These are phyloP conservation scores for Macrophya annulata DNA, from an alignment of 2,888 invertebrate genomes.

Conservation along the genomic window DNA sequence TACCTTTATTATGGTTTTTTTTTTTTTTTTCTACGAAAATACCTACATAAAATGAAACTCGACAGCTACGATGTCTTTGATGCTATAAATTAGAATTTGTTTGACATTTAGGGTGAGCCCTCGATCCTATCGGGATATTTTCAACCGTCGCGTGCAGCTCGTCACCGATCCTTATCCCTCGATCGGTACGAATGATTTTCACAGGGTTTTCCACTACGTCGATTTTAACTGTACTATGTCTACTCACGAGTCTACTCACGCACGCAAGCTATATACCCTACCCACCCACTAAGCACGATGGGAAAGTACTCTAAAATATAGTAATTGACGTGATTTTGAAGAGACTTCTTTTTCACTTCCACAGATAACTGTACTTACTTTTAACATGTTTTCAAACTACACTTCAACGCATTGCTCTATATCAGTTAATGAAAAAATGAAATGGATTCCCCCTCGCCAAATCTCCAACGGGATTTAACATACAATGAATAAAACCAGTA, in stretches of 20 bases:
- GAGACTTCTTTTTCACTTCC: neutral
- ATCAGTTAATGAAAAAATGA: no score
- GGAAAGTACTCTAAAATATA: neutral
- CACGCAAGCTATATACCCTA: neutral
- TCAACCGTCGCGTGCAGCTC: slow-evolving; percentile 22
- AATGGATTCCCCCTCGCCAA: no score
- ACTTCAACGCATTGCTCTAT: neutral
- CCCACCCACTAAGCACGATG: neutral
- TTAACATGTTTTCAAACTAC: neutral
- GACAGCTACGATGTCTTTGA: slow-evolving; percentile 22
- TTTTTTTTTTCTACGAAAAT: neutral
- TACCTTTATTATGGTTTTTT: neutral
- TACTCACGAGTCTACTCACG: neutral
- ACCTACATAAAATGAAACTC: neutral
- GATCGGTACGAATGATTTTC: slow-evolving; percentile 21
- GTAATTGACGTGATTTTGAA: neutral
- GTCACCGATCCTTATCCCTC: slow-evolving; percentile 28
- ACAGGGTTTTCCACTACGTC: slow-evolving; percentile 4
- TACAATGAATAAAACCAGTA: neutral
- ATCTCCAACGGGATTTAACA: neutral
- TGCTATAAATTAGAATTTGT: slow-evolving; percentile 37
- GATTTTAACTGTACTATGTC: neutral
- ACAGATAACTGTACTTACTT: neutral
- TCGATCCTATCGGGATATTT: slow-evolving; percentile 23
- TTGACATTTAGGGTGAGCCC: slow-evolving; percentile 33